These are phyloP conservation scores for Heterodera carotae DNA, from an alignment of 1,140 invertebrate genomes.

Conservation along the genomic window DNA sequence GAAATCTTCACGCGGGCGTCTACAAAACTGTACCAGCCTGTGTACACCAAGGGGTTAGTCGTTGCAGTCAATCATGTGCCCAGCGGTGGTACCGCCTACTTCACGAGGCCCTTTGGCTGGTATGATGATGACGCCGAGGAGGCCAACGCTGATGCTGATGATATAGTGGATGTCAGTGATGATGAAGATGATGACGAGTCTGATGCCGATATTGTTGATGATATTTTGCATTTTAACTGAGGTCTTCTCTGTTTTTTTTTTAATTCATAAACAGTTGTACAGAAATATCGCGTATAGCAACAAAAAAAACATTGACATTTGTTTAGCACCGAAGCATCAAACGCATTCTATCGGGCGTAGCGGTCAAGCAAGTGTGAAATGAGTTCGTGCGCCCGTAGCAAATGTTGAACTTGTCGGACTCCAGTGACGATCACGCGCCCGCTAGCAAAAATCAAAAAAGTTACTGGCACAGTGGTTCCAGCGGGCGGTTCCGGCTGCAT, in stretches of 20 bases:
- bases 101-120: background rate
- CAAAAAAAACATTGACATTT: no score
- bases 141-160: background rate
- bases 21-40: background rate
- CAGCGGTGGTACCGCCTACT: background rate
- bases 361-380: background rate
- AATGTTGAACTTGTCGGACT: background rate
- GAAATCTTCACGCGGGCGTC: background rate
- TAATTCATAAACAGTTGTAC: no score
- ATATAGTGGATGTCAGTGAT: background rate
- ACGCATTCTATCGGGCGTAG: background rate
- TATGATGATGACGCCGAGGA: background rate
- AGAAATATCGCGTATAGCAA: no score
- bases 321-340: background rate
- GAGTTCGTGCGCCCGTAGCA: background rate
- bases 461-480: background rate
- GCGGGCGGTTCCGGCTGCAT: no score
- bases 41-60: background rate
- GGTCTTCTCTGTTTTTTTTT: no score
- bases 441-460: background rate
- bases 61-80: no score
- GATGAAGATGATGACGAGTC: background rate
- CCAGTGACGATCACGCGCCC: slow-evolving; percentile 10
- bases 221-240: no score
- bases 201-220: background rate